These are phyloP conservation scores for Morphnarchus princeps DNA, from an alignment of 2,113 vertebrate genomes.

Conservation along the genomic window DNA sequence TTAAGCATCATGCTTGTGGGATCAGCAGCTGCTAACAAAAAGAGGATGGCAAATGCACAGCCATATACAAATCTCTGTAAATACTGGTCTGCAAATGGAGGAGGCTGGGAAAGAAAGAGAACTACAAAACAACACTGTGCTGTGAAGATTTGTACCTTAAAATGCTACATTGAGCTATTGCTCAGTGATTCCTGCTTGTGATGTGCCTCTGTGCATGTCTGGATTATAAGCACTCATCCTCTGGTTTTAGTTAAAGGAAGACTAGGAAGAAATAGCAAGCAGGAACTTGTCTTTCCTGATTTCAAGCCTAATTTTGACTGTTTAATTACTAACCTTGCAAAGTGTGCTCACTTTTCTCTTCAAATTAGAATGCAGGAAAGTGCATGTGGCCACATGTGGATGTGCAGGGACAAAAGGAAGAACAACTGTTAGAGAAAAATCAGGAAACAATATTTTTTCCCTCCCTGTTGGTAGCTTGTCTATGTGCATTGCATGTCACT, in stretches of 20 bases:
- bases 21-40: not conserved
- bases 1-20: not conserved
- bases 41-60: not conserved
- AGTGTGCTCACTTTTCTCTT: not conserved
- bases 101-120: not conserved
- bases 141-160: not conserved
- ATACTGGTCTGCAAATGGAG: not conserved
- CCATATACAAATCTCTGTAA: accelerated
- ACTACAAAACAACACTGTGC: not conserved
- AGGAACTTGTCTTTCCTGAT: not conserved
- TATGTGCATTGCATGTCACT: not conserved
- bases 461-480: not conserved
- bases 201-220: not conserved
- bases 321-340: not conserved
- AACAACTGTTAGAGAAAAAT: not conserved
- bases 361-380: not conserved
- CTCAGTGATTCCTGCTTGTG: not conserved
- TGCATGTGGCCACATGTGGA: not conserved
- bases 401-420: not conserved
- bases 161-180: not conserved
- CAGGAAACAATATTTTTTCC: not conserved
- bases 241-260: not conserved
- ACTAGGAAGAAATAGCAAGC: not conserved
- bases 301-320: not conserved
- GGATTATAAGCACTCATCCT: not conserved